These are phyloP conservation scores for Podargus strigoides DNA, from an alignment of 2,797 vertebrate species.

Conservation along the genomic window DNA sequence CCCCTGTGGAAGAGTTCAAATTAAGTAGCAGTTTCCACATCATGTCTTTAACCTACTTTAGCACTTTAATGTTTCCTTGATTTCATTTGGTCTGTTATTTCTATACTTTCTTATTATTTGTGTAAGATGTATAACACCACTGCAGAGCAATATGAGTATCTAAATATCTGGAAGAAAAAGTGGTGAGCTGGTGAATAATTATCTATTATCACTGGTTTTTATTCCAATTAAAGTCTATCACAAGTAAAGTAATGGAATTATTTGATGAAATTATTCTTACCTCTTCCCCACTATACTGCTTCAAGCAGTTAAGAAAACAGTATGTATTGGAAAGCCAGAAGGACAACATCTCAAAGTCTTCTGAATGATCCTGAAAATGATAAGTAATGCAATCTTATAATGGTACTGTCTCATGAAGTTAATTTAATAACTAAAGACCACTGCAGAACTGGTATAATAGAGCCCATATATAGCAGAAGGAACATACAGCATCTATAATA, in stretches of 20 bases:
- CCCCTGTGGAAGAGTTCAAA: not conserved
- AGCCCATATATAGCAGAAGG: not conserved
- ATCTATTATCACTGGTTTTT: not conserved
- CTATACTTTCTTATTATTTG: not conserved
- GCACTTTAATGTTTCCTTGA: not conserved
- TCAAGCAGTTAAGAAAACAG: conserved; percentile 93
- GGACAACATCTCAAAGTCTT: conserved; percentile 89
- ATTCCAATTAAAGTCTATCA: not conserved
- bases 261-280: conserved; percentile 65
- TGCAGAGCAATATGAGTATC: not conserved
- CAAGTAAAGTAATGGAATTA: not conserved
- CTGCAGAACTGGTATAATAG: not conserved
- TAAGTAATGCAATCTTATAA: not conserved
- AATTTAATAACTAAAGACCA: not conserved
- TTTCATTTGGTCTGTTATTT: not conserved
- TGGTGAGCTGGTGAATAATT: not conserved
- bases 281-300: conserved; percentile 98
- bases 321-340: conserved; percentile 96
- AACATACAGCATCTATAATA: not conserved
- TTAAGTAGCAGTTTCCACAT: not conserved
- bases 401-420: not conserved
- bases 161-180: not conserved
- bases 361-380: conserved; percentile 79
- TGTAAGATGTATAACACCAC: not conserved
- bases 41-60: not conserved